phyloP scores from a whole-genome alignment of 1,140 invertebrate genomes.

The Cotesia glomerata region DNA sequence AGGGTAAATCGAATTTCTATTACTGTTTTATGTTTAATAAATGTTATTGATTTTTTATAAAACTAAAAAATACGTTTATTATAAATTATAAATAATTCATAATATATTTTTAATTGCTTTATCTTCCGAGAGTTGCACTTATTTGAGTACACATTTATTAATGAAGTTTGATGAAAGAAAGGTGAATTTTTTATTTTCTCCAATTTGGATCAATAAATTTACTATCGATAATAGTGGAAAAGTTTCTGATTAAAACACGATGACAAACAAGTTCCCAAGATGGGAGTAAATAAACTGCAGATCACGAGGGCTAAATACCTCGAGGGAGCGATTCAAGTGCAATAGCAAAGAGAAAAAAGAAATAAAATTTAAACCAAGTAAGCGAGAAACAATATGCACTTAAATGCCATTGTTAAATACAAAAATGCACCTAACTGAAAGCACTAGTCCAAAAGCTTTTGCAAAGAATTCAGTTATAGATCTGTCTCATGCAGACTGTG shows the following conservation, averaged over 20 bases:
- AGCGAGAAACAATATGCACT: not conserved
- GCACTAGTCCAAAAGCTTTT: not conserved
- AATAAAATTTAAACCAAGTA: too few relatives aligned
- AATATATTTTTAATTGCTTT: too few relatives aligned
- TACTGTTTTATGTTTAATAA: not conserved
- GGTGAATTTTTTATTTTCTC: too few relatives aligned
- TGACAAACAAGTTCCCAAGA: slow-evolving; percentile 3
- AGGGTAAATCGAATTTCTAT: not conserved
- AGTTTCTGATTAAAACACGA: not conserved
- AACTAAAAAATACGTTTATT: too few relatives aligned
- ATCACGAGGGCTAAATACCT: not conserved
- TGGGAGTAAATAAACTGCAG: not conserved
- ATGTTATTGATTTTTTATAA: too few relatives aligned
- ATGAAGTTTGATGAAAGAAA: too few relatives aligned
- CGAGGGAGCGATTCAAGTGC: not conserved
- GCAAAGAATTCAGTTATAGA: slow-evolving; percentile 34
- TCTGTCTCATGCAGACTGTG: slow-evolving; percentile 44
- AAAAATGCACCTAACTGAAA: not conserved
- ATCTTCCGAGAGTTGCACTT: too few relatives aligned
- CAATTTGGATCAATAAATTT: not conserved
- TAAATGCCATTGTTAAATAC: not conserved
- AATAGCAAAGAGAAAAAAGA: too few relatives aligned
- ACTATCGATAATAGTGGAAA: not conserved
- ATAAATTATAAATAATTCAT: too few relatives aligned
- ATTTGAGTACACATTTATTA: too few relatives aligned